These are phyloP conservation scores for Drosophila imparisetae DNA, from an alignment of 2,888 invertebrate genomes.

Conservation along the genomic window DNA sequence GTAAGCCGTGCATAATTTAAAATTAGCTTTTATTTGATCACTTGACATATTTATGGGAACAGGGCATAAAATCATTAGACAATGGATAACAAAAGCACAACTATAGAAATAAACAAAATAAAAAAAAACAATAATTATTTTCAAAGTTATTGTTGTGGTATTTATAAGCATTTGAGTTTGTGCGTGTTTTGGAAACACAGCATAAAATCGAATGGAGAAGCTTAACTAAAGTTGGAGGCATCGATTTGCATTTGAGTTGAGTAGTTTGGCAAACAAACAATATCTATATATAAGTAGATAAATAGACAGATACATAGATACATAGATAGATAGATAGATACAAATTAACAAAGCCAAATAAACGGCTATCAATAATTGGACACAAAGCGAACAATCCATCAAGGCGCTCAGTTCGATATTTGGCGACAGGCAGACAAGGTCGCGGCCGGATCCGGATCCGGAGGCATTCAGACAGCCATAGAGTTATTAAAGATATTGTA, in stretches of 20 bases:
- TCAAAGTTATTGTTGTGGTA: conserved; percentile 23
- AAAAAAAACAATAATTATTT: conserved; percentile 19
- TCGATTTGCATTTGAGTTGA: conserved; percentile 49
- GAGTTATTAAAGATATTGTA: background rate
- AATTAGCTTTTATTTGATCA: background rate
- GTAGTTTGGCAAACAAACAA: conserved; percentile 21
- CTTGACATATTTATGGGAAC: conserved; percentile 18
- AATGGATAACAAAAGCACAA: conserved; percentile 31
- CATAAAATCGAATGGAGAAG: conserved; percentile 29
- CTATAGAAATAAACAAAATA: background rate
- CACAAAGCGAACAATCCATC: conserved; percentile 53
- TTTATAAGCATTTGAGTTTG: background rate
- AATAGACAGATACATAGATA: background rate
- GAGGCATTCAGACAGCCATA: background rate
- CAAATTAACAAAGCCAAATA: conserved; percentile 4
- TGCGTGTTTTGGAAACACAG: conserved; percentile 21
- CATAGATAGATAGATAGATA: background rate
- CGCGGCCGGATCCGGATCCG: background rate
- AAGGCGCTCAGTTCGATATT: conserved; percentile 20
- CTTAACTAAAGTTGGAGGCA: conserved; percentile 23
- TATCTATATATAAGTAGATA: background rate
- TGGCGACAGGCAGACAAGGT: conserved; percentile 7
- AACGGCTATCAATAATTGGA: conserved; percentile 18
- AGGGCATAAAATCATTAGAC: conserved; percentile 27
- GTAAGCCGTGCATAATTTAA: background rate